Conservation (phyloP, 2,797 vertebrate genomes). For the Betta splendens region DNA sequence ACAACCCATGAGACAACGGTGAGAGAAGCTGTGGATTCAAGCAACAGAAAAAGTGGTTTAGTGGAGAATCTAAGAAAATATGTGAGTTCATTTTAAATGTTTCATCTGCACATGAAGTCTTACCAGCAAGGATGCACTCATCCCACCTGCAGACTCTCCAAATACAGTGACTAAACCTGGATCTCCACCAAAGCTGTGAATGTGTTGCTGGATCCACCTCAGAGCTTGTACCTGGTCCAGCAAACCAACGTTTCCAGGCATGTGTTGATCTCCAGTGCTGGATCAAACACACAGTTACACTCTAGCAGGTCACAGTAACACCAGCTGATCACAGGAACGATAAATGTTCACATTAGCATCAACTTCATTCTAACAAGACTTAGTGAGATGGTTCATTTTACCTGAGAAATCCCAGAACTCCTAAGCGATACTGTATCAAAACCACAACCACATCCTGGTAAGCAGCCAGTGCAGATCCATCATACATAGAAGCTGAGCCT, state of each 20-base stretch:
- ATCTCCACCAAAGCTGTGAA: slow-evolving; percentile 81
- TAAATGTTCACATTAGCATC: background rate
- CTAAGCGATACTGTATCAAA: slow-evolving; percentile 84
- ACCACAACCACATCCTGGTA: slow-evolving; percentile 85
- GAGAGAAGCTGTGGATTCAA: slow-evolving; percentile 73
- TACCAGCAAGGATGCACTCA: slow-evolving; percentile 78
- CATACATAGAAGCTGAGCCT: slow-evolving; percentile 72
- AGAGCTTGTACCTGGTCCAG: slow-evolving; percentile 81
- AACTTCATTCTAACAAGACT: too few species aligned
- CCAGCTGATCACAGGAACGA: background rate
- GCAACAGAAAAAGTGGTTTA: background rate
- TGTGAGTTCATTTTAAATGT: background rate
- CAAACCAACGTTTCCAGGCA: slow-evolving; percentile 79
- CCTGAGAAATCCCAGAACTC: slow-evolving; percentile 85
- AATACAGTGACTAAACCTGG: slow-evolving; percentile 79
- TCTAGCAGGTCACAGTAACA: background rate
- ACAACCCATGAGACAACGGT: slow-evolving; percentile 75
- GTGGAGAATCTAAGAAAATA: background rate
- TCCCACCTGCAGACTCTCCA: slow-evolving; percentile 83
- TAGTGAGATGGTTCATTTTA: too few species aligned
- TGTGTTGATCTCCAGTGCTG: slow-evolving; percentile 78
- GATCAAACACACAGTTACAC: slow-evolving; percentile 12
- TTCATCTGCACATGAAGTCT: slow-evolving; percentile 1
- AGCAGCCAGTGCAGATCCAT: slow-evolving; percentile 80
- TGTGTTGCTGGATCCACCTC: slow-evolving; percentile 81